phyloP scores from a whole-genome alignment of 1,140 invertebrate species.

The Andricus grossulariae region DNA sequence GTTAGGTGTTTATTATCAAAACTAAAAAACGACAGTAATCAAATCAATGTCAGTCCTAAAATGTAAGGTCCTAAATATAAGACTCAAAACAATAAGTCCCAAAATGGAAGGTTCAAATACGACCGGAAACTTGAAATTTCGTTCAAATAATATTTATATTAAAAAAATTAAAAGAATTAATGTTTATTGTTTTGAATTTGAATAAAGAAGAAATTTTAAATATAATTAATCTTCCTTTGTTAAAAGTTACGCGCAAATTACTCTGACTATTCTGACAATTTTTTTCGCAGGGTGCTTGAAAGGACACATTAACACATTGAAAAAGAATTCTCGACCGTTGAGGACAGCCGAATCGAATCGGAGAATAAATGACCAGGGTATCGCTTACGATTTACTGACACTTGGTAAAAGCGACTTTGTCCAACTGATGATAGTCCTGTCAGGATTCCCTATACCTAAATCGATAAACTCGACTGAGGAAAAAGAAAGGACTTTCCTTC shows the following conservation, averaged over 20 bases:
- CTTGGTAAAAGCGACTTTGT: constrained; percentile 17
- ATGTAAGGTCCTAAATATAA: no score
- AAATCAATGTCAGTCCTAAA: no score
- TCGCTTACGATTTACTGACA: constrained; percentile 46
- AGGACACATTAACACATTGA: neutral
- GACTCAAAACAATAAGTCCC: no score
- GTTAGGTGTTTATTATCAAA: neutral
- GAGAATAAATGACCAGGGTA: constrained; percentile 35
- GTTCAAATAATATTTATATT: no score
- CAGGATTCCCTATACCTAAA: constrained; percentile 4
- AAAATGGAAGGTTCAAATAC: no score
- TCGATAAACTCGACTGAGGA: neutral
- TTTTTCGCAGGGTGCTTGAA: constrained; percentile 13
- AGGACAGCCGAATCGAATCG: constrained; percentile 54
- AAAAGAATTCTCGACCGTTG: constrained; percentile 41
- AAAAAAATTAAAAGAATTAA: no score
- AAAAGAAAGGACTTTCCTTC: neutral
- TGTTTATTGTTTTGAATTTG: no score
- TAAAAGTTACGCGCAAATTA: neutral
- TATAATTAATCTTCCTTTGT: neutral
- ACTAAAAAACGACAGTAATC: no score
- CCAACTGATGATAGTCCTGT: neutral
- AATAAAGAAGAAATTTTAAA: no score
- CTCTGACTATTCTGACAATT: neutral
- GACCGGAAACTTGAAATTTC: no score